phyloP scores from a whole-genome alignment of 2,113 vertebrate species.

The Sula dactylatra region DNA sequence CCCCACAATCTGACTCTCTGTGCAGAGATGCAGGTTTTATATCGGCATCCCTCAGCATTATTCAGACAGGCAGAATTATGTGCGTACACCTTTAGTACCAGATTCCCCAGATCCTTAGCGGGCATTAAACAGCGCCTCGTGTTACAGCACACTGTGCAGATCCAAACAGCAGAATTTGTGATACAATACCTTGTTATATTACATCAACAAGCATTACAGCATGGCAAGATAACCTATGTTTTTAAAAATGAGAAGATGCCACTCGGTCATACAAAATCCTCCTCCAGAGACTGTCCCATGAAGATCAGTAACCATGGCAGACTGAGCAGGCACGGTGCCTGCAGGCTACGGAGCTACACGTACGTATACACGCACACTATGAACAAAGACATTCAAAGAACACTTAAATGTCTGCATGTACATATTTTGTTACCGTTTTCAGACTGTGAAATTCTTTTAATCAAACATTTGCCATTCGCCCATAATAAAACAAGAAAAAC shows the following conservation, averaged over 20 bases:
- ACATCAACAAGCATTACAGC: neutral
- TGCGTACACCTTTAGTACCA: fast-evolving
- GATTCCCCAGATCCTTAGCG: neutral
- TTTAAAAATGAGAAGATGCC: neutral
- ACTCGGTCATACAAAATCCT: neutral
- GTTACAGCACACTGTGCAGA: fast-evolving
- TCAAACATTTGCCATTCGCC: neutral
- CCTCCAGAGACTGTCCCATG: neutral
- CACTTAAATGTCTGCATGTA: fast-evolving
- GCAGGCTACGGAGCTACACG: fast-evolving
- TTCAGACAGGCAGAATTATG: neutral
- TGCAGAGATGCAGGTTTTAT: neutral
- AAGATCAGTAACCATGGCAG: neutral
- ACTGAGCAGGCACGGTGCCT: neutral
- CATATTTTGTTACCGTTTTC: neutral
- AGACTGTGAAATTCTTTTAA: neutral
- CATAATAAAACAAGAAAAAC: neutral
- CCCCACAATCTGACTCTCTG: fast-evolving
- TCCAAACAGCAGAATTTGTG: neutral
- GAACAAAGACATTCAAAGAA: neutral
- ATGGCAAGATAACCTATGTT: neutral
- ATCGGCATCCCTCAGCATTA: neutral
- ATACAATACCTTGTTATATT: fast-evolving
- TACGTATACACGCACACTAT: fast-evolving
- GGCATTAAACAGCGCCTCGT: neutral